Base-by-base conservation (phyloP, 1,140 invertebrate species). In the Trichomalopsis sarcophagae region DNA sequence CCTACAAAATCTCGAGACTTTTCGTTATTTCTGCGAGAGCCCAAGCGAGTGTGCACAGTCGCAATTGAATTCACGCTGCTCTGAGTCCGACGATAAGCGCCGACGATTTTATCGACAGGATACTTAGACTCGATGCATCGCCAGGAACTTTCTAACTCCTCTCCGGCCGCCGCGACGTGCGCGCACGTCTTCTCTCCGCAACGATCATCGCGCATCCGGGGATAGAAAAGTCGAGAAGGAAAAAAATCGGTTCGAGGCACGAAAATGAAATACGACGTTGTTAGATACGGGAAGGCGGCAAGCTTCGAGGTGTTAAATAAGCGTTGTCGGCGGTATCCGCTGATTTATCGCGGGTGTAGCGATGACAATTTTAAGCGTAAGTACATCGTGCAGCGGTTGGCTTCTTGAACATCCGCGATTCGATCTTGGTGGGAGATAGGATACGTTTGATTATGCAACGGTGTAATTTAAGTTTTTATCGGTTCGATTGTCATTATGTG, bases 101-200 rank as follows among this genome's bases (percentile, higher is more conserved):
- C 84, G 84, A 81, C 79, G 84, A 85, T 85, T 82, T 85, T 82
- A 85, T 85, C 84, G 84, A 78, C 84, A 85, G 84, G 79, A 85
- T 85, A 75, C 55, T 62, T 62, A 62, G 6, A 62, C 55, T 62
- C 79, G 55, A 77, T 77, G 50, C 2, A 78, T 77, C 47, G 77
- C 17, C 4, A n/a, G 66, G n/a, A 47, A 81, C 84, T 85, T 85
- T 81, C 79, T 85, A 62, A 81, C 30, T 71, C 17, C 50, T 78
- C 44, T 62, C n/a, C 55, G n/a, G 55, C 55, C 11, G 44, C 40
- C 21, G 44, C 40, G 3, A 14, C 62, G 79, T 68, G 36, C 47
- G 36, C 36, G 11, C 6, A 47, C 50, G 62, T n/a, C 21, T 47
- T 44, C 36, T n/a, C 33, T 7, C 21, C 55, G 55, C 27, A 27